Evolutionary conservation across 2,797 vertebrate species (phyloP).

Genomic region (Brotogeris chrysoptera): DNA sequence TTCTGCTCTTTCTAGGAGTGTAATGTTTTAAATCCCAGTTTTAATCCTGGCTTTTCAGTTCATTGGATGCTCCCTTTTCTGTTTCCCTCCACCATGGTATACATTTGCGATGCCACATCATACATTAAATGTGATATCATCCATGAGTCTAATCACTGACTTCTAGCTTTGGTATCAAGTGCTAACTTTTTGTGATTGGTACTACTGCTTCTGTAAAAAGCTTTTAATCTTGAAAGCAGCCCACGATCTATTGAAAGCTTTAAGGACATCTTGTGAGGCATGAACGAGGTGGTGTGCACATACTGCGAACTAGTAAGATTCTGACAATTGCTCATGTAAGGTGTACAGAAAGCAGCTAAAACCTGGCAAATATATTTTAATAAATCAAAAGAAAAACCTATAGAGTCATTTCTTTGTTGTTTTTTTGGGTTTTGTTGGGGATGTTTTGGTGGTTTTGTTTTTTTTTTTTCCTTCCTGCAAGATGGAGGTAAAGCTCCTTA

Average conservation of each 20-base stretch:
- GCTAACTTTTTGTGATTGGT: background rate
- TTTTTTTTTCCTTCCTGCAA: rapidly evolving
- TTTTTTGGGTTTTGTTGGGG: background rate
- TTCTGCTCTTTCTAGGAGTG: background rate
- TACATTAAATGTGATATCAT: background rate
- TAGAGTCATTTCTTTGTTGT: rapidly evolving
- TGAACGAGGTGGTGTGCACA: background rate
- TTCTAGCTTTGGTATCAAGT: background rate
- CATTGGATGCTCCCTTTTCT: background rate
- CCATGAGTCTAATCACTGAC: background rate
- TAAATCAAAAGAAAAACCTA: background rate
- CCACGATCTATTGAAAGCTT: background rate
- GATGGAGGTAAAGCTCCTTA: background rate
- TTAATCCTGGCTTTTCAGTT: background rate
- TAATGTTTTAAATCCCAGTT: background rate
- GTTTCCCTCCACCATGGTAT: background rate
- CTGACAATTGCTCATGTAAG: background rate
- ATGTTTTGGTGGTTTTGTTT: background rate
- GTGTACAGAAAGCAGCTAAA: background rate
- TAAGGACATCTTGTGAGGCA: background rate
- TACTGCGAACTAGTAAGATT: background rate
- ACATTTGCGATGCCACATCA: rapidly evolving
- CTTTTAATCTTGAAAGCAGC: background rate
- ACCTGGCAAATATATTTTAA: background rate
- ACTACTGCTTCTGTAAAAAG: background rate